Base-by-base conservation (phyloP, 1,140 invertebrate genomes). In the Ostrea edulis region DNA sequence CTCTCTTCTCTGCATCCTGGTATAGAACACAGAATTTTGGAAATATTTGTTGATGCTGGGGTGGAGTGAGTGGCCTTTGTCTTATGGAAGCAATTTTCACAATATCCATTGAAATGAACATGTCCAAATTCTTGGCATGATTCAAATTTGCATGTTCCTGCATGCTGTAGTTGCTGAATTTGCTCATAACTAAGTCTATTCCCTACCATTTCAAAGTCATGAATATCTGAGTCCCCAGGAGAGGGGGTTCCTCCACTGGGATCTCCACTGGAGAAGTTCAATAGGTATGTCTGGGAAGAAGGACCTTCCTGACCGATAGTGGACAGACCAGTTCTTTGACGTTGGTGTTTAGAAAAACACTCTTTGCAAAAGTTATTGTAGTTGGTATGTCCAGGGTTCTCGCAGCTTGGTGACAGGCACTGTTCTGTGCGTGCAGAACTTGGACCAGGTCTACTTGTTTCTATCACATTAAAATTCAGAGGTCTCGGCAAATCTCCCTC, bases 1-100 rank as follows among this genome's bases (percentile, higher is more conserved):
- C 89, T 86, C 2, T 84, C 68, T 52, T 89, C 89, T n/a, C 82
- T 4, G 77, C 92, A 92, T 44, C 92, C 92, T 58, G 92, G 90
- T 53, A 52, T 90, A 11, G 87, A 55, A 81, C 92, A 92, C 17
- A 92, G 71, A 81, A 88, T 84, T 89, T 89, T 89, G 52, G 62
- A 25, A 35, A 5, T 1, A 35, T 25, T 71, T 22, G 4, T 0
- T 29, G 68, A 71, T 71, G 51, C 20, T 82, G 52, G 51, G 17
- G 12, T 82, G 22, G 35, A 44, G 29, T n/a, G 20, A 4, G 5
- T 25, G 12, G 52, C 53, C 29, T 62, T 85, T 29, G 4, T 62
- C 20, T 82, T 35, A 52, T 65, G n/a, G 71, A 51, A 51, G 55
- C 88, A 52, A 54, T 65, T 17, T 20, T 71, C 82, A 54, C 86